Evolutionary conservation across 2,797 vertebrate species (phyloP), one percentile per base, ranked within the genome.

Genomic region (Peromyscus aztecus): DNA sequence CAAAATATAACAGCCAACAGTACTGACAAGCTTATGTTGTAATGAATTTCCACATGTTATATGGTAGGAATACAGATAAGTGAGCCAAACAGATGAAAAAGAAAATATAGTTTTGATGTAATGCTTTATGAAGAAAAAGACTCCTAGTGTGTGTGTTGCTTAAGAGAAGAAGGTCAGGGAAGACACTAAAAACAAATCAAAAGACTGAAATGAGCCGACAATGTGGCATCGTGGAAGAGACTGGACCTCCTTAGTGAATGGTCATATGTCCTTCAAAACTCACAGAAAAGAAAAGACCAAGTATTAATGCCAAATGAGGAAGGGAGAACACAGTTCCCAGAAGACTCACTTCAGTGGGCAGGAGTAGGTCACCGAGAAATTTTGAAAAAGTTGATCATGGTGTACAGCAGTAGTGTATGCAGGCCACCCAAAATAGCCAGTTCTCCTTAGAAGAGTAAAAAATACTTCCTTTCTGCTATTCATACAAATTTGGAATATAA

Each of bases 231-330:
- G 4, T 29, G 7, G 1, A 5, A 76, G 71, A 29, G 10, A 59
- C 0, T 61, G 40, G 14, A 31, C 10, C 4, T 69, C 4, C 0
- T 1, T 4, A 55, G 12, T 37, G 37, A 37, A 55, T 6, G n/a
- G 78, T 3, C 4, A 31, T 2, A 5, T 0, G 1, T 0, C 49
- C 14, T 52, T 65, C 43, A 34, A 34, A 76, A 75, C 34, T 88
- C 37, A 31, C 1, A 9, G 12, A 13, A 59, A 76, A n/a, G 61
- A 4, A 52, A 63, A 29, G 4, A 6, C 0, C 8, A 4, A 19
- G 13, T 0, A 0, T 49, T 27, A 17, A 19, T 27, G 12, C 3
- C 29, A 40, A 29, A 37, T 27, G 21, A 40, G 1, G 27, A 40
- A 52, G 24, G 49, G 24, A 24, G 5, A 29, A 13, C 0, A 0